phyloP scores from a whole-genome alignment of 2,113 vertebrate genomes.

The Uria aalge region DNA sequence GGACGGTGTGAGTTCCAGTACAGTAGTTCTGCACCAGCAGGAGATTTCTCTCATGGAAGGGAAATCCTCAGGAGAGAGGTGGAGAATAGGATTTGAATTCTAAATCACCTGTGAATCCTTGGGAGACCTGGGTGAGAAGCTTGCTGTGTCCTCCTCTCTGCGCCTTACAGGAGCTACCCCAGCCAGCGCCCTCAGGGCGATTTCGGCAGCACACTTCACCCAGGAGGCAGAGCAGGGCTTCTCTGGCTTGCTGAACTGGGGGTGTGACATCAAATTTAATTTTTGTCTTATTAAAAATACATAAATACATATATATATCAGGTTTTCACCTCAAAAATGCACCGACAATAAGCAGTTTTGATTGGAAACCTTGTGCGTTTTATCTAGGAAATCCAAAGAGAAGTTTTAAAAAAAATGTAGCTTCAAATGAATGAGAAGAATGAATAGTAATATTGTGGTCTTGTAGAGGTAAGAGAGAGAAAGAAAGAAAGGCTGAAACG shows the following conservation, averaged over 20 bases:
- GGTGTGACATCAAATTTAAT: not conserved
- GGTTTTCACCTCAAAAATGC: not conserved
- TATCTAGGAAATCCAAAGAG: not conserved
- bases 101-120: not conserved
- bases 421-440: not conserved
- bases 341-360: not conserved
- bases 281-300: not conserved
- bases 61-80: not conserved
- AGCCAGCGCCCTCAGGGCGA: accelerated
- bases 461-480: not conserved
- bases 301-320: not conserved
- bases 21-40: not conserved
- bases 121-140: not conserved
- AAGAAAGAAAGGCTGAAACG: not conserved
- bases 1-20: not conserved
- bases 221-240: not conserved
- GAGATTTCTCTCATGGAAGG: not conserved
- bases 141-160: not conserved
- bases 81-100: not conserved
- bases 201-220: accelerated
- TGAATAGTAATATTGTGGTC: not conserved
- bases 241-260: not conserved
- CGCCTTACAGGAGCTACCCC: not conserved
- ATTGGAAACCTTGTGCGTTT: not conserved
- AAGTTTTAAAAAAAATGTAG: not conserved